Percentiles rank a stretch among this genome's conserved stretches.
These are phyloP conservation scores for Synergus laeviventris DNA, from an alignment of 2,888 invertebrate species.

Conservation along the genomic window DNA sequence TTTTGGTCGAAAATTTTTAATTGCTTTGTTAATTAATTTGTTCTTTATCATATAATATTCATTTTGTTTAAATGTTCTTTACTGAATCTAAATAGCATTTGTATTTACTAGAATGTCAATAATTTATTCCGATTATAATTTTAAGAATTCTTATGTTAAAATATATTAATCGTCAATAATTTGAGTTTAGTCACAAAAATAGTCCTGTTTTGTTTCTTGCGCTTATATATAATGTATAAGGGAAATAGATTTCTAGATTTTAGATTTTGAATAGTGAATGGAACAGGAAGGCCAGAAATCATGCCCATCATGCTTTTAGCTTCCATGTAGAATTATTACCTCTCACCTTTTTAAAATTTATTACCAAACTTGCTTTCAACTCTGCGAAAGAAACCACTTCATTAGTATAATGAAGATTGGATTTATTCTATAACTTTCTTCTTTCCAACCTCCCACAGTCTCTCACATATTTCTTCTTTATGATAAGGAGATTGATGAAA, in stretches of 20 bases:
- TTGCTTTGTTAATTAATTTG: constrained; percentile 9
- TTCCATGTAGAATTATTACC: background rate
- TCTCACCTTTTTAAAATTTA: background rate
- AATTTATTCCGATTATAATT: no score
- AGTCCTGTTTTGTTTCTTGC: no score
- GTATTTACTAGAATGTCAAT: no score
- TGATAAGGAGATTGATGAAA: background rate
- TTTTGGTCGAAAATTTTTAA: background rate
- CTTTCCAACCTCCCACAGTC: background rate
- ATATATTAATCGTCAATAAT: no score
- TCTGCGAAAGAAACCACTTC: background rate
- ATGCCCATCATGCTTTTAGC: background rate
- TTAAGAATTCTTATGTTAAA: no score
- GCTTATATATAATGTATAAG: no score
- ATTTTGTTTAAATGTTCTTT: background rate
- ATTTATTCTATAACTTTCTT: background rate
- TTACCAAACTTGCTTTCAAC: background rate
- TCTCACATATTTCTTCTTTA: no score
- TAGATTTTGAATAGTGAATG: background rate
- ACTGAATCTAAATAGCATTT: background rate
- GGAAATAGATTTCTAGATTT: no score
- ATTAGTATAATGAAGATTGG: background rate
- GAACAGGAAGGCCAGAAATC: background rate
- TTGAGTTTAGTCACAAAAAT: no score
- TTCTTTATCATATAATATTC: background rate